Evolutionary conservation across 2,888 invertebrate species (phyloP).

Genomic region (Pseudococcus longispinus): DNA sequence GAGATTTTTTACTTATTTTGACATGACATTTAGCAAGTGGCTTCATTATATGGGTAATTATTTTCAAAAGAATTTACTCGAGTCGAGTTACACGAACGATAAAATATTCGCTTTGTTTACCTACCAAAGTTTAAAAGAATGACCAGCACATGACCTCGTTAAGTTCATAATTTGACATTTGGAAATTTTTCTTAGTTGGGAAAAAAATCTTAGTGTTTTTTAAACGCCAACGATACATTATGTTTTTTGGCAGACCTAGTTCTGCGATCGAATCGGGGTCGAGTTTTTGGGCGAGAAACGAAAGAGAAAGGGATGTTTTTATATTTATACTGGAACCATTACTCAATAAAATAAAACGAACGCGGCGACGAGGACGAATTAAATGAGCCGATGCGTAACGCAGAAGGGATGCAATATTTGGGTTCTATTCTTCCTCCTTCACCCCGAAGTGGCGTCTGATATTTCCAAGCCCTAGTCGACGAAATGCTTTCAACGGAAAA

Average conservation of each 20-base stretch:
- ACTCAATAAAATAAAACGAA: conserved; percentile 34
- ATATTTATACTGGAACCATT: conserved; percentile 40
- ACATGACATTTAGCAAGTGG: neutral
- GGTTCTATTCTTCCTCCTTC: neutral
- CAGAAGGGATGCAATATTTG: conserved; percentile 41
- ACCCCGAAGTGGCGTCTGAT: conserved; percentile 22
- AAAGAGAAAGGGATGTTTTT: conserved; percentile 28
- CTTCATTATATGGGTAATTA: conserved; percentile 7
- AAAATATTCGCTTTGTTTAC: neutral
- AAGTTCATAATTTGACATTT: conserved; percentile 41
- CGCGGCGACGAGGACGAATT: conserved; percentile 27
- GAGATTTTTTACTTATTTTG: neutral
- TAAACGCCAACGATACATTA: neutral
- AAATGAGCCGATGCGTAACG: conserved; percentile 41
- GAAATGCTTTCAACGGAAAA: conserved; percentile 35
- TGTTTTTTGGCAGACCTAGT: conserved; percentile 3
- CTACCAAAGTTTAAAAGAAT: neutral
- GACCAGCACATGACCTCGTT: neutral
- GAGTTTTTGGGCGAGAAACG: neutral
- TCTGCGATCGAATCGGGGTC: neutral
- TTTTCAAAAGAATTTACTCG: neutral
- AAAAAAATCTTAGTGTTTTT: neutral
- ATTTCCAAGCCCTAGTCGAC: neutral
- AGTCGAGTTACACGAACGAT: neutral
- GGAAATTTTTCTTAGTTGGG: neutral